Evolutionary conservation across 2,888 invertebrate genomes (phyloP).

Genomic region (Dusona sp.): DNA sequence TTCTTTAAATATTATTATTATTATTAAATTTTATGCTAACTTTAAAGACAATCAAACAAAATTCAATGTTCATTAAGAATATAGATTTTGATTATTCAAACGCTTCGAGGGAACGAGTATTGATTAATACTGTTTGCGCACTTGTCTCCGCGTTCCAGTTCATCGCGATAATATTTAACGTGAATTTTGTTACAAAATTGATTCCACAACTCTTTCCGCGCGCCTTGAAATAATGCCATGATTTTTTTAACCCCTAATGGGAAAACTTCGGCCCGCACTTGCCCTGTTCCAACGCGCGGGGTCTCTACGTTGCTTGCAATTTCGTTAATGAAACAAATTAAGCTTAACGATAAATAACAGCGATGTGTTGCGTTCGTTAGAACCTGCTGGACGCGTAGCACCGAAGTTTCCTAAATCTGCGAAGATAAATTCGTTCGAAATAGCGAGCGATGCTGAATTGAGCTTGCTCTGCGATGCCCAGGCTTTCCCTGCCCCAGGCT

Average conservation of each 20-base stretch:
- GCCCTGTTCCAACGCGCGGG: constrained; percentile 23
- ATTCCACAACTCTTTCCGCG: background rate
- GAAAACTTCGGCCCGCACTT: background rate
- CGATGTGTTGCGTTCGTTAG: constrained; percentile 74
- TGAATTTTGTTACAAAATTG: background rate
- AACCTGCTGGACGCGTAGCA: constrained; percentile 82
- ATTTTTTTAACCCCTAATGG: background rate
- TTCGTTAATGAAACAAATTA: background rate
- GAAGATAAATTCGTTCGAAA: constrained; percentile 83
- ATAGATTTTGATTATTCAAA: too few relatives aligned
- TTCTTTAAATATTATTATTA: background rate
- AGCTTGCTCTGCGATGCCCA: constrained; percentile 82
- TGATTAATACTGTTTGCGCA: too few relatives aligned
- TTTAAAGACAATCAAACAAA: background rate
- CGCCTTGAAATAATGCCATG: background rate
- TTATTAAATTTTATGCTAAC: too few relatives aligned
- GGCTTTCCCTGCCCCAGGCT: constrained; percentile 81
- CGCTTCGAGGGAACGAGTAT: too few relatives aligned
- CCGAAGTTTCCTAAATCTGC: constrained; percentile 85
- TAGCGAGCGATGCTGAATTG: constrained; percentile 80
- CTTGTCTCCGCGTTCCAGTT: too few relatives aligned
- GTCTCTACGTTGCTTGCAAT: background rate
- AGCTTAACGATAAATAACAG: background rate
- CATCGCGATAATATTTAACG: background rate
- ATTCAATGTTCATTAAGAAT: background rate